These are phyloP conservation scores for Pseudanteris insignis DNA, from an alignment of 2,888 invertebrate species.

Conservation along the genomic window DNA sequence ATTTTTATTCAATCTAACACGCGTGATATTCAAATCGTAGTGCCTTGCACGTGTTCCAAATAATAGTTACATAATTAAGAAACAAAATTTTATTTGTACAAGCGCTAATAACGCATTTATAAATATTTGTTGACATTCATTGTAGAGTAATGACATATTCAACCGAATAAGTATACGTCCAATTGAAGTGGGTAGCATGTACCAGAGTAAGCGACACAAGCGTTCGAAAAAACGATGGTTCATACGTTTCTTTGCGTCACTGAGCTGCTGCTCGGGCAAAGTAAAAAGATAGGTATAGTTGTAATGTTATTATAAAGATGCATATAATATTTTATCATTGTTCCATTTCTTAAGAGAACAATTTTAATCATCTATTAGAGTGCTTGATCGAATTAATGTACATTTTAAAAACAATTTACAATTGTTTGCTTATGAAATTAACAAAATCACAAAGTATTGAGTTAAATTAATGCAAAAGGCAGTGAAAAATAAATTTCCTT, in stretches of 20 bases:
- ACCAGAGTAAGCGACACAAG: slow-evolving; percentile 23
- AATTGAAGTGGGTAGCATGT: slow-evolving; percentile 53
- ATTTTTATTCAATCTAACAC: slow-evolving; percentile 8
- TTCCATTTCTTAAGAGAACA: slow-evolving; percentile 19
- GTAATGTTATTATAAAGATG: slow-evolving; percentile 6
- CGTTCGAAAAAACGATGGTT: slow-evolving; percentile 15
- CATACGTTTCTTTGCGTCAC: slow-evolving; percentile 15
- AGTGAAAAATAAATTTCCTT: too few relatives aligned
- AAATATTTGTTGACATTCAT: slow-evolving; percentile 58
- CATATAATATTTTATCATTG: slow-evolving; percentile 14
- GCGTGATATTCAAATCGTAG: slow-evolving; percentile 51
- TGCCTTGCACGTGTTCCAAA: slow-evolving; percentile 64
- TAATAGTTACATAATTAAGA: slow-evolving; percentile 15
- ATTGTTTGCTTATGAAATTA: too few relatives aligned
- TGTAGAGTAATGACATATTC: slow-evolving; percentile 62
- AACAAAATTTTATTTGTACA: slow-evolving; percentile 26
- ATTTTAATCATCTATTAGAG: slow-evolving; percentile 6
- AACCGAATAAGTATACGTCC: slow-evolving; percentile 60
- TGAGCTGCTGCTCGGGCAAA: slow-evolving; percentile 19
- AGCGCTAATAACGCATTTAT: slow-evolving; percentile 47
- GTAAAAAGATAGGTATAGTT: slow-evolving; percentile 19
- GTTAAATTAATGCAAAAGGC: too few relatives aligned
- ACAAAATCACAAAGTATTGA: too few relatives aligned
- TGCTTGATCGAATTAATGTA: slow-evolving; percentile 22
- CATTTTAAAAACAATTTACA: too few relatives aligned